Evolutionary conservation across 2,888 invertebrate genomes (phyloP).

Genomic region (Apomyelois bistriatella): DNA sequence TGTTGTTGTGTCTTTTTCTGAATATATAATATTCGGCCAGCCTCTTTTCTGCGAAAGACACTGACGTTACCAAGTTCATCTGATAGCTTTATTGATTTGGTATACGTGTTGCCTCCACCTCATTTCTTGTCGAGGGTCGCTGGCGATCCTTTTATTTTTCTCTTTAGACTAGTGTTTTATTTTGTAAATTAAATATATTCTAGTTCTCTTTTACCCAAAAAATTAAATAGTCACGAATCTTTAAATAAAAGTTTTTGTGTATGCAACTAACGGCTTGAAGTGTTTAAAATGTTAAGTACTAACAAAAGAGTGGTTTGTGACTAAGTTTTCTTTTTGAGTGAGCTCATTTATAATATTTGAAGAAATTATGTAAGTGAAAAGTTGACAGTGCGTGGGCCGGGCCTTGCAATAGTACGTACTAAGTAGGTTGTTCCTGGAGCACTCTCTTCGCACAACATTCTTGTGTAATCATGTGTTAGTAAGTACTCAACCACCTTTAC

Average conservation of each 20-base stretch:
- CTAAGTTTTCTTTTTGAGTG: slow-evolving; percentile 59
- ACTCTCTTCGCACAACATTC: slow-evolving; percentile 57
- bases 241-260: slow-evolving; percentile 53
- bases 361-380: slow-evolving; percentile 39
- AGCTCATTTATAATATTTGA: slow-evolving; percentile 38
- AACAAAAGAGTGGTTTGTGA: slow-evolving; percentile 71
- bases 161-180: slow-evolving; percentile 70
- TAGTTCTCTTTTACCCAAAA: slow-evolving; percentile 54
- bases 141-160: slow-evolving; percentile 74
- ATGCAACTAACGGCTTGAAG: slow-evolving; percentile 73
- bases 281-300: slow-evolving; percentile 67
- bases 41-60: slow-evolving; percentile 45
- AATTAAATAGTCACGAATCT: slow-evolving; percentile 47
- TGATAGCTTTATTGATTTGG: slow-evolving; percentile 67
- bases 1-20: slow-evolving; percentile 71
- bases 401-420: slow-evolving; percentile 66
- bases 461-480: slow-evolving; percentile 34
- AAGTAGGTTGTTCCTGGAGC: slow-evolving; percentile 46
- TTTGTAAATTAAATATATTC: slow-evolving; percentile 56
- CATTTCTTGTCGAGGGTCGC: slow-evolving; percentile 71
- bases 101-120: slow-evolving; percentile 64
- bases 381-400: slow-evolving; percentile 58
- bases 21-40: slow-evolving; percentile 71
- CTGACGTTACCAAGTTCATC: slow-evolving; percentile 45
- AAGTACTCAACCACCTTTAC: slow-evolving; percentile 31